Evolutionary conservation across 2,113 vertebrate genomes (phyloP).

Genomic region (Pavo muticus): DNA sequence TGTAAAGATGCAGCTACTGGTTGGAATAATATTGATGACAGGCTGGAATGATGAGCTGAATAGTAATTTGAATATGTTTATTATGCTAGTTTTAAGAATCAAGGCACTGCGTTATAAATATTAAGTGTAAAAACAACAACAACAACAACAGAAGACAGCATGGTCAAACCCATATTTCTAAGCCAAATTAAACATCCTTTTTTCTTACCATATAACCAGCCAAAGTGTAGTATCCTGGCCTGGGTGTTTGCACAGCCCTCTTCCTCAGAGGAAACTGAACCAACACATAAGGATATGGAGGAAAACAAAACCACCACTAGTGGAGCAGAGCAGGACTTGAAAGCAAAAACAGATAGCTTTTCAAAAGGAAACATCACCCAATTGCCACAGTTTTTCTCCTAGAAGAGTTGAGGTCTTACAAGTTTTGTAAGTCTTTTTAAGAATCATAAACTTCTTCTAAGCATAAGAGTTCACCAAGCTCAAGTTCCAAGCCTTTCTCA

Average conservation of each 20-base stretch:
- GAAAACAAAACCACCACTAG: neutral
- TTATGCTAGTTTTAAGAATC: neutral
- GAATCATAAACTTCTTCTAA: neutral
- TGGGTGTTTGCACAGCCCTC: neutral
- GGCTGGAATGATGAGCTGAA: neutral
- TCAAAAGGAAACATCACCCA: neutral
- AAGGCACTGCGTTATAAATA: neutral
- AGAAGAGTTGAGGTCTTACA: neutral
- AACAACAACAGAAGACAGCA: neutral
- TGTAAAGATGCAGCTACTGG: neutral
- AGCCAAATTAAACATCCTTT: neutral
- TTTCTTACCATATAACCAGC: neutral
- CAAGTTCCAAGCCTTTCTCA: constrained; percentile 15
- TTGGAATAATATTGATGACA: neutral
- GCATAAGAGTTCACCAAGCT: neutral
- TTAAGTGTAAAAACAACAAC: neutral
- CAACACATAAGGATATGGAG: neutral
- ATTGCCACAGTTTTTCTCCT: neutral
- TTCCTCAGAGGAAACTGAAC: neutral
- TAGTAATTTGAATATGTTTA: neutral
- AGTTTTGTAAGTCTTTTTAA: neutral
- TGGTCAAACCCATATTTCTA: neutral
- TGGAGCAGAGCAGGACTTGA: neutral
- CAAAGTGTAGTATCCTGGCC: neutral
- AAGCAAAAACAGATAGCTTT: neutral